These are phyloP conservation scores for Melanotaenia maccullochi DNA, from an alignment of 2,797 vertebrate species.

Conservation along the genomic window DNA sequence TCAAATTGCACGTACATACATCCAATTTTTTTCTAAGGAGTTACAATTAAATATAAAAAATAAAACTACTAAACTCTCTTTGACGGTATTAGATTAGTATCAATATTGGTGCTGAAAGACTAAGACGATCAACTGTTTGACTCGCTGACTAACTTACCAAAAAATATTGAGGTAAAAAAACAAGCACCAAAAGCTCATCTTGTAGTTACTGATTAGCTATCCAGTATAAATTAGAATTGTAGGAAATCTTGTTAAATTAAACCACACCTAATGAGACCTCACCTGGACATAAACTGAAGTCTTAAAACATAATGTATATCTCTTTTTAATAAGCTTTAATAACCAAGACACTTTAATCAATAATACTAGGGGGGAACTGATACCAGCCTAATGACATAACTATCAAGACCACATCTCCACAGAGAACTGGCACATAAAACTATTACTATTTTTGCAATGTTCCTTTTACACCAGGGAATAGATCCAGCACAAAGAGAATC, in stretches of 20 bases:
- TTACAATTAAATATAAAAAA: no score
- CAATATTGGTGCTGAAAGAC: not conserved
- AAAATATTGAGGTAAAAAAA: not conserved
- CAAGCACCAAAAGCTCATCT: not conserved
- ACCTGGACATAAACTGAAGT: not conserved
- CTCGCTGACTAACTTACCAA: not conserved
- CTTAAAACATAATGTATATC: not conserved
- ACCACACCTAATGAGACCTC: not conserved
- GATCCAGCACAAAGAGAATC: slow-evolving; percentile 57
- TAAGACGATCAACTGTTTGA: not conserved
- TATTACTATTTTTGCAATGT: slow-evolving; percentile 53
- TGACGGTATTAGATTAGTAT: not conserved
- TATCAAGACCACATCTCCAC: not conserved
- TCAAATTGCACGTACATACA: not conserved
- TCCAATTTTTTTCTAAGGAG: not conserved
- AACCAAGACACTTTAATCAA: not conserved
- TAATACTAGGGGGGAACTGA: not conserved
- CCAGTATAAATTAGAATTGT: not conserved
- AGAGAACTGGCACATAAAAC: slow-evolving; percentile 39
- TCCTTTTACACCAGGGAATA: slow-evolving; percentile 47
- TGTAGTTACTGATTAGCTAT: not conserved
- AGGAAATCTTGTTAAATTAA: not conserved
- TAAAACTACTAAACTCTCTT: not conserved
- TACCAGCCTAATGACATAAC: not conserved
- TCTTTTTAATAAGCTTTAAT: not conserved